Conservation (phyloP, 1,140 invertebrate genomes). For the Drosophila tani region DNA sequence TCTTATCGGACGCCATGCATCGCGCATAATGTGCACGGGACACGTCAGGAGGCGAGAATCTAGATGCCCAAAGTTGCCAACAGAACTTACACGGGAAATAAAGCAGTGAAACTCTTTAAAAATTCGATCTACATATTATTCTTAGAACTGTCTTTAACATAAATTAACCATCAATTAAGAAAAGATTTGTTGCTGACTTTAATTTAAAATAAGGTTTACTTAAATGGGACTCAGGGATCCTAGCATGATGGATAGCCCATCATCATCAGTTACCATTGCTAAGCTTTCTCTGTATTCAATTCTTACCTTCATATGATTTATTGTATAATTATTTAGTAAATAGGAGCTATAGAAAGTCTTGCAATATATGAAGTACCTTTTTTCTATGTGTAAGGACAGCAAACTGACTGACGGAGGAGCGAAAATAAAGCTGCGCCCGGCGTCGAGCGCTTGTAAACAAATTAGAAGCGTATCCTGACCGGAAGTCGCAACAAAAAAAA, state of each 20-base stretch:
- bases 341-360: too few species aligned
- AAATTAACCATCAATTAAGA: not conserved
- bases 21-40: conserved; percentile 70
- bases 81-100: conserved; percentile 2
- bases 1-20: conserved; percentile 71
- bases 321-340: too few species aligned
- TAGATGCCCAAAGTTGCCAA: conserved; percentile 19
- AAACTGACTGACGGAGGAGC: not conserved
- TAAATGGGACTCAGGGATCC: not conserved
- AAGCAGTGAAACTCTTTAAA: not conserved
- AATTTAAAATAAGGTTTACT: too few species aligned
- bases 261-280: too few species aligned
- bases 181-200: accelerated
- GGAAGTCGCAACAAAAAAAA: conserved; percentile 68
- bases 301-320: too few species aligned
- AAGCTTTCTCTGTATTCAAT: too few species aligned
- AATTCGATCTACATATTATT: too few species aligned
- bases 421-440: conserved; percentile 19
- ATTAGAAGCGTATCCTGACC: conserved; percentile 80
- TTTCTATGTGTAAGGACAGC: not conserved
- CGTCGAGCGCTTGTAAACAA: conserved; percentile 70
- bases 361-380: not conserved
- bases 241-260: too few species aligned
- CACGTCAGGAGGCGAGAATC: conserved; percentile 53
- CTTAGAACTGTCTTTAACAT: too few species aligned